Evolutionary conservation across 2,113 vertebrate genomes (phyloP), one percentile per base, ranked within the genome.

Genomic region (Gymnogyps californianus): DNA sequence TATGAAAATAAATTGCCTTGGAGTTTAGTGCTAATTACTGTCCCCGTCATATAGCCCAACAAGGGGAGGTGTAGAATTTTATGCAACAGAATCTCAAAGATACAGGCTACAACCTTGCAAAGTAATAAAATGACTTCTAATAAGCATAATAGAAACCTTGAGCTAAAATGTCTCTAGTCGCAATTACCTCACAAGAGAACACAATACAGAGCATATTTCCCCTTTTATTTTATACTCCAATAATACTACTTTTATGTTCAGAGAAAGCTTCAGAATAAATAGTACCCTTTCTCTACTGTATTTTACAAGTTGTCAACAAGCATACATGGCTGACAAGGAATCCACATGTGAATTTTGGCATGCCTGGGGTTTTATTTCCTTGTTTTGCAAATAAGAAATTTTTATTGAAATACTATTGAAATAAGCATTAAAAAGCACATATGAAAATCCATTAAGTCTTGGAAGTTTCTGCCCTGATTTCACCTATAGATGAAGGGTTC

Each of bases 1-100:
- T 72, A 94, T 79, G 66, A 96, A 96, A 91, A 95, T 91, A 96
- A 97, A 91, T 86, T 17, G 92, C 89, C 51, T 96, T 66, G 25
- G 93, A 94, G 70, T 92, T 90, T 84, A 54, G 70, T 78, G 69
- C 74, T 97, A 96, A 95, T 97, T 95, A 77, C 65, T 79, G 89
- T 82, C 70, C 80, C 62, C 94, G 91, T 93, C 77, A 86, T 54
- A 36, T 1, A 94, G 57, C 29, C 90, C 57, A 57, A 14, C 38
- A 61, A 52, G 8, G 47, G 78, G 55, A 89, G 25, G 51, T 64
- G 61, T 36, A 78, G 51, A 77, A 46, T 31, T 80, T 74, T 66
- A 10, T 67, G 65, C 58, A 76, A 46, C 6, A 77, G 38, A 86
- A 58, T 67, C 61, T 44, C 42, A 64, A 38, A 84, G 76, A 85